Percentiles rank a stretch among this genome's conserved stretches.
phyloP scores from a whole-genome alignment of 2,888 invertebrate species.

The Himalopsyche anomala region DNA sequence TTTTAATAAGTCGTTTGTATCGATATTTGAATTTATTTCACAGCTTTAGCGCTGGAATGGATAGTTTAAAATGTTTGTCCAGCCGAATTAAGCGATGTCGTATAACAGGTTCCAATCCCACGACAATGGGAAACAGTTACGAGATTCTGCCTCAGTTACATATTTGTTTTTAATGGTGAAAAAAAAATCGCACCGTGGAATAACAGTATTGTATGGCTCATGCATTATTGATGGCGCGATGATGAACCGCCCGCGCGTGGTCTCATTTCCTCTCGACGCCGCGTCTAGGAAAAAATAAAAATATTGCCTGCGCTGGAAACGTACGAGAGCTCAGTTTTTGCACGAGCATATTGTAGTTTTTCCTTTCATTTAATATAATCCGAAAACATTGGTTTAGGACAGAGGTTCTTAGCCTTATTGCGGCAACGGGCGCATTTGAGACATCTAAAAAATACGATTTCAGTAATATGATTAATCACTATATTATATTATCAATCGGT shows the following conservation, averaged over 20 bases:
- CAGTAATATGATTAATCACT: too few relatives aligned
- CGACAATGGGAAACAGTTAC: slow-evolving; percentile 38
- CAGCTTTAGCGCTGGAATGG: not conserved
- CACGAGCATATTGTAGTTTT: too few relatives aligned
- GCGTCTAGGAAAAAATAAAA: not conserved
- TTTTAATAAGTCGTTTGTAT: not conserved
- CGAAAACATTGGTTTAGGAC: too few relatives aligned
- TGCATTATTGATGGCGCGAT: slow-evolving; percentile 23
- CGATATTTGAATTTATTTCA: slow-evolving; percentile 3
- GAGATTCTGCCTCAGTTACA: slow-evolving; percentile 23
- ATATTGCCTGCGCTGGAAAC: not conserved
- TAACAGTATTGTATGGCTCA: slow-evolving; percentile 35
- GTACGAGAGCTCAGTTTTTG: too few relatives aligned
- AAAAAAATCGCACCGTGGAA: slow-evolving; percentile 24
- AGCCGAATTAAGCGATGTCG: slow-evolving; percentile 22
- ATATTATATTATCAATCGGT: too few relatives aligned
- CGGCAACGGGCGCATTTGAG: too few relatives aligned
- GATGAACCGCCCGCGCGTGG: slow-evolving; percentile 19
- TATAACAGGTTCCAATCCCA: slow-evolving; percentile 34
- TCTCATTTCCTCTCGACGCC: slow-evolving; percentile 5
- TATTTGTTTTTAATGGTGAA: slow-evolving; percentile 2
- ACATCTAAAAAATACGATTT: too few relatives aligned
- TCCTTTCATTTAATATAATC: too few relatives aligned
- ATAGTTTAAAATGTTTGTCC: slow-evolving; percentile 17
- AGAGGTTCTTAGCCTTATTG: too few relatives aligned